Base-by-base conservation (phyloP, 2,888 invertebrate genomes). In the Scaptodrosophila latifasciaeformis region DNA sequence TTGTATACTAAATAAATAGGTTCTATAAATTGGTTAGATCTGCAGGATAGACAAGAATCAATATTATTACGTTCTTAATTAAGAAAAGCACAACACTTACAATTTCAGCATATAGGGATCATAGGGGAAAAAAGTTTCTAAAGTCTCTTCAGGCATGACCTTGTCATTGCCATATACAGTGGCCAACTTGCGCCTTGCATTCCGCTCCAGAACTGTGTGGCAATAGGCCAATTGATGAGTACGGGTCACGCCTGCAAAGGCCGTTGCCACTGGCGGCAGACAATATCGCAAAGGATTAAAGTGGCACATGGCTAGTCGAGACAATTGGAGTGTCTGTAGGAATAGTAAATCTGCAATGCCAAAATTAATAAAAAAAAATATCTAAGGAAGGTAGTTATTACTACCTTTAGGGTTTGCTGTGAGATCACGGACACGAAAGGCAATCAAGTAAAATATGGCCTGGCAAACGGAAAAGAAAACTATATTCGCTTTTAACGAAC, bases 381-480 rank as follows among this genome's bases (percentile, higher is more conserved):
- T n/a, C n/a, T n/a, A n/a, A n/a, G n/a, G n/a, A n/a, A n/a, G n/a
- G n/a, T n/a, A n/a, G n/a, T n/a, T n/a, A n/a, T n/a, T n/a, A 89
- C 90, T 85, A 94, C 96, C 92, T 88, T 93, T 92, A 83, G 91
- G 91, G 70, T 88, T 90, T 52, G 89, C 89, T 37, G 95, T 91
- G 68, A 98, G 88, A 81, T 96, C 93, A 70, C 92, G 92, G 83
- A 96, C 93, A 57, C 96, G 91, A 84, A 97, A 97, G 0, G 95
- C 93, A 57, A 99, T 92, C 12, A 97, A 88, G 86, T 98, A 97
- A 87, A 99, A 97, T 39, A 97, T 88, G 0, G 95, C 92, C 85
- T 99, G 97, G 70, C 97, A 97, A 2, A 96, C 90, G 1, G 94
- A 91, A 83, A 96, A 97, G 87, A 99, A 99, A 0, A 96, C 93